Conservation (phyloP, 2,888 invertebrate genomes). For the Drosophila antonietae region DNA sequence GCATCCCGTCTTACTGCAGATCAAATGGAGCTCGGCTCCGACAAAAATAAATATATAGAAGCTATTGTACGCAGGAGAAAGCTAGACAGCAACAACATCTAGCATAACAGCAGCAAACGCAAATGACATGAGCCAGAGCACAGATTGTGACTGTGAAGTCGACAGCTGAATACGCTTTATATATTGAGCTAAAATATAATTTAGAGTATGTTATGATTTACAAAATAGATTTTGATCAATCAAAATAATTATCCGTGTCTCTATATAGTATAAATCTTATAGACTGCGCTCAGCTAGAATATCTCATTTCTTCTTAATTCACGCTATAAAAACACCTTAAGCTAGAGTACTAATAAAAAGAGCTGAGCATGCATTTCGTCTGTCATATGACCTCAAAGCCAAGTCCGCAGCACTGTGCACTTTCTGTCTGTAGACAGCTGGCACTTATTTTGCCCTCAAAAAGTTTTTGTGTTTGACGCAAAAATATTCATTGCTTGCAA, state of each 20-base stretch:
- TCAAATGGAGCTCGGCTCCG: conserved; percentile 57
- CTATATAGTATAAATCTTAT: no score
- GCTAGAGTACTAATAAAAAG: conserved; percentile 14
- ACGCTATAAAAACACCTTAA: not conserved
- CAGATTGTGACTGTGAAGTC: no score
- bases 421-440: conserved; percentile 33
- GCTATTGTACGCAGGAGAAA: conserved; percentile 59
- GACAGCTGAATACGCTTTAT: not conserved
- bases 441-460: conserved; percentile 23
- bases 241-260: no score
- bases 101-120: conserved; percentile 22
- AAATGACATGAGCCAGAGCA: not conserved
- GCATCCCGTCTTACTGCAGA: conserved; percentile 36
- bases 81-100: conserved; percentile 18
- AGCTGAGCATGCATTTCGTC: conserved; percentile 63
- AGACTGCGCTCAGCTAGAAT: no score
- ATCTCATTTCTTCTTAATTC: no score
- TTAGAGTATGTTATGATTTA: no score
- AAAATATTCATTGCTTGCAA: conserved; percentile 71
- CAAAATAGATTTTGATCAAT: no score
- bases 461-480: conserved; percentile 65
- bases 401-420: conserved; percentile 9
- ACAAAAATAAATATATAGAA: conserved; percentile 16
- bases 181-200: no score
- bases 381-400: conserved; percentile 44